Evolutionary conservation across 2,888 invertebrate genomes (phyloP).

Genomic region (Peribatodes rhomboidaria): DNA sequence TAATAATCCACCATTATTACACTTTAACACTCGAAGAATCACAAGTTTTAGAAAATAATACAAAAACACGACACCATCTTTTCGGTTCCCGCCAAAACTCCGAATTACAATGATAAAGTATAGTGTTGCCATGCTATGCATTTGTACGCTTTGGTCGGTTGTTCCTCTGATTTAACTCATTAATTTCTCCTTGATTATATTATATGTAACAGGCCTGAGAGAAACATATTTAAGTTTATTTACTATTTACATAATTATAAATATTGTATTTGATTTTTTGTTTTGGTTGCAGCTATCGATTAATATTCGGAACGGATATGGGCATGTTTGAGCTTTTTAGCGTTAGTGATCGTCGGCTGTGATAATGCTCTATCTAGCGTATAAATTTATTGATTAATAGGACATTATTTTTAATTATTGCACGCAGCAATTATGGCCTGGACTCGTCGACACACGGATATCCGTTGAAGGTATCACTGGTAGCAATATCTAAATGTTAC

Average conservation of each 20-base stretch:
- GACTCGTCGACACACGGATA: constrained; percentile 88
- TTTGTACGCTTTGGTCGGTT: constrained; percentile 5
- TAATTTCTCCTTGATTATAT: constrained; percentile 6
- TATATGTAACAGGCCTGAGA: not conserved
- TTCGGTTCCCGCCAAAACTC: too few relatives aligned
- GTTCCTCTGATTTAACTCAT: not conserved
- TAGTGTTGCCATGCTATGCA: not conserved
- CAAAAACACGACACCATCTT: too few relatives aligned
- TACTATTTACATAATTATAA: too few relatives aligned
- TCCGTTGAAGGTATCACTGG: constrained; percentile 88
- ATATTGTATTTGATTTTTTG: constrained; percentile 58
- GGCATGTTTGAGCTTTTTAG: constrained; percentile 83
- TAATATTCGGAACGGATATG: constrained; percentile 85
- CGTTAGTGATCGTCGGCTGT: constrained; percentile 80
- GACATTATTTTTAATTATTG: constrained; percentile 75
- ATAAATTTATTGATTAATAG: constrained; percentile 68
- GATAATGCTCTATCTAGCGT: constrained; percentile 77
- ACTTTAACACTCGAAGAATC: too few relatives aligned
- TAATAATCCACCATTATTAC: too few relatives aligned
- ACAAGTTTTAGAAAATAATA: not conserved
- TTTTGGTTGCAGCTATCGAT: constrained; percentile 85
- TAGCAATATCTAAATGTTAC: constrained; percentile 81
- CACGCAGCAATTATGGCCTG: constrained; percentile 86
- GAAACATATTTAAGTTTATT: constrained; percentile 24
- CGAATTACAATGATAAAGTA: too few relatives aligned